These are phyloP conservation scores for Rhodeus uyekii DNA, from an alignment of 2,797 vertebrate genomes.

Conservation along the genomic window DNA sequence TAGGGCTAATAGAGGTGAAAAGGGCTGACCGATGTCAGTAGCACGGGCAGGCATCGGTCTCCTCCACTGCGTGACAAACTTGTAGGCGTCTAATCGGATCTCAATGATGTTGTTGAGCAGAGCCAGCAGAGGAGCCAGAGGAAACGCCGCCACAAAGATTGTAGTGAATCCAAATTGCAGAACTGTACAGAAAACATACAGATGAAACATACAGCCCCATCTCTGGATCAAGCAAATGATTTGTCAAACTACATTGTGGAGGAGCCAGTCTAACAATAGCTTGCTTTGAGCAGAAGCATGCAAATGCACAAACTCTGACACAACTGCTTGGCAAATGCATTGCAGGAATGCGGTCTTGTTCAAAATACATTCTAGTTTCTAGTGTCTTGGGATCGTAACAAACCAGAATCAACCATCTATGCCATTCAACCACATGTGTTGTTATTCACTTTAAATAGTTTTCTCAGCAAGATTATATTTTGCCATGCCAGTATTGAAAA, in stretches of 20 bases:
- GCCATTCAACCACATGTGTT: background rate
- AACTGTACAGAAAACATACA: slow-evolving; percentile 74
- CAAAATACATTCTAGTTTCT: background rate
- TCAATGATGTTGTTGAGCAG: slow-evolving; percentile 99
- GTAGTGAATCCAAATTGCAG: slow-evolving; percentile 99
- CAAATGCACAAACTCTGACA: background rate
- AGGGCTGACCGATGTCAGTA: slow-evolving; percentile 91
- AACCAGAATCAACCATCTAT: background rate
- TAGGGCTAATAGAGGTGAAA: background rate
- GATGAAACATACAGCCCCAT: background rate
- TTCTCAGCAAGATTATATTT: background rate
- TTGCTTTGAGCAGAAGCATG: background rate
- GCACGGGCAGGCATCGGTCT: slow-evolving; percentile 96
- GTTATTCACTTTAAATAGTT: background rate
- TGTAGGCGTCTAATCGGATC: slow-evolving; percentile 96
- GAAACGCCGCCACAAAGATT: slow-evolving; percentile 98
- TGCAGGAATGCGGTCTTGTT: background rate
- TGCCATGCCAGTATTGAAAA: background rate
- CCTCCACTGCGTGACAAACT: slow-evolving; percentile 98
- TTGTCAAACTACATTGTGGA: background rate
- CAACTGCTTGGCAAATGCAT: background rate
- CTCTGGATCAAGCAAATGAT: background rate
- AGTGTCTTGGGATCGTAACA: background rate
- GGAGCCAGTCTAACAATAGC: background rate
- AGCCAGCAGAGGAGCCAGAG: slow-evolving; percentile 95